Evolutionary conservation across 2,113 vertebrate genomes (phyloP).

Genomic region (Pluvialis apricaria): DNA sequence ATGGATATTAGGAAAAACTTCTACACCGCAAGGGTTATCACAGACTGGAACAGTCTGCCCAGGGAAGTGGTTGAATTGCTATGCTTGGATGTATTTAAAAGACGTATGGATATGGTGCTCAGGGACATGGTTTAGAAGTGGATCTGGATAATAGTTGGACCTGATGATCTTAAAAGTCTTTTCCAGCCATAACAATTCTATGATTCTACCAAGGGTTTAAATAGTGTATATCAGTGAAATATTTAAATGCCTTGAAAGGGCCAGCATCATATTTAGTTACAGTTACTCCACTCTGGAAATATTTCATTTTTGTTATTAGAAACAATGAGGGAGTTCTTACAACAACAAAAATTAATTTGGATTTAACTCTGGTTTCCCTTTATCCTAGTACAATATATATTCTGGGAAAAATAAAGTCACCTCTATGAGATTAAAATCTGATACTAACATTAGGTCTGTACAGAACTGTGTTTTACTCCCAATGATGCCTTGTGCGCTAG

Average conservation of each 20-base stretch:
- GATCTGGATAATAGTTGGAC: too few relatives aligned
- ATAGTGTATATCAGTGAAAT: neutral
- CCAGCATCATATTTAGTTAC: neutral
- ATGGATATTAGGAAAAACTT: too few relatives aligned
- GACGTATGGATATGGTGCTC: too few relatives aligned
- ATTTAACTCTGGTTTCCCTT: neutral
- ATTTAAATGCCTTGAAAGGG: neutral
- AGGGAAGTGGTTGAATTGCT: too few relatives aligned
- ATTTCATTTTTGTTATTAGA: neutral
- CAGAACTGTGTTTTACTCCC: neutral
- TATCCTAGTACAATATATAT: neutral
- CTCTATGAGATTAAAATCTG: neutral
- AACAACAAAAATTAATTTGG: neutral
- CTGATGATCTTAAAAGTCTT: too few relatives aligned
- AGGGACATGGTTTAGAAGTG: too few relatives aligned
- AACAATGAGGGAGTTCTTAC: neutral
- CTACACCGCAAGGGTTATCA: too few relatives aligned
- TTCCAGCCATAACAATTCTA: too few relatives aligned
- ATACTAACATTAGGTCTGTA: neutral
- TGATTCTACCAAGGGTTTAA: too few relatives aligned
- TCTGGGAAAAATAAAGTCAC: neutral
- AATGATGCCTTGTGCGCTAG: too few relatives aligned
- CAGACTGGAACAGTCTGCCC: too few relatives aligned
- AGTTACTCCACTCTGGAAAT: neutral
- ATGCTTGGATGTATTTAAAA: too few relatives aligned